Evolutionary conservation across 2,797 vertebrate species (phyloP).

Genomic region (Luscinia megarhynchos): DNA sequence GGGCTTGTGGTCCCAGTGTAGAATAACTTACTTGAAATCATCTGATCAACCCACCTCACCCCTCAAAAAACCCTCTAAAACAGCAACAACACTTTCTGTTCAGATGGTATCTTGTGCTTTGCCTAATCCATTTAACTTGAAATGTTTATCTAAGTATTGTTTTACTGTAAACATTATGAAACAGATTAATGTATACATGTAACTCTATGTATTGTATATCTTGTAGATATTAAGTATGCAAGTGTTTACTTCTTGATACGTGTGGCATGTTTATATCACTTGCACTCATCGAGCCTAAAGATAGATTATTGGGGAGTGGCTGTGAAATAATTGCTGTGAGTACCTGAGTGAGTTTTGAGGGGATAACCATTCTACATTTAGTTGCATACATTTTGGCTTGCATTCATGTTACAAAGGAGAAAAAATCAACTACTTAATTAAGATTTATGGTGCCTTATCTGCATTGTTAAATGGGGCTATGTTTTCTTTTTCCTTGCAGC

Average conservation of each 20-base stretch:
- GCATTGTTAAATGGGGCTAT: conserved; percentile 3
- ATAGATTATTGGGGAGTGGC: conserved; percentile 17
- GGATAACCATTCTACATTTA: background rate
- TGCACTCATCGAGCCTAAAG: conserved; percentile 23
- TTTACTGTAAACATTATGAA: conserved; percentile 47
- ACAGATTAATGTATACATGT: background rate
- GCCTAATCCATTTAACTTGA: conserved; percentile 37
- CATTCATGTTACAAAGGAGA: background rate
- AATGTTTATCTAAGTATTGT: conserved; percentile 41
- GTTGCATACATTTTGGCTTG: conserved; percentile 2
- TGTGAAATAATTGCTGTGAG: conserved; percentile 28
- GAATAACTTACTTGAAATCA: background rate
- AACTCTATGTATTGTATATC: conserved; percentile 16
- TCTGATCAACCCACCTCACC: background rate
- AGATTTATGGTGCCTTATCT: conserved; percentile 66
- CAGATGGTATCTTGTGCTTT: conserved; percentile 19
- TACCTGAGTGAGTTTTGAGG: background rate
- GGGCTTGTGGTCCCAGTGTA: background rate
- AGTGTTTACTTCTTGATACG: background rate
- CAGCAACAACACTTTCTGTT: background rate
- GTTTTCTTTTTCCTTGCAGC: background rate
- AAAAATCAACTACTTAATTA: background rate
- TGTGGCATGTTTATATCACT: conserved; percentile 47
- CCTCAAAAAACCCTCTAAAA: background rate
- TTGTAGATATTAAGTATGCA: conserved; percentile 8